phyloP scores from a whole-genome alignment of 2,888 invertebrate species.

The Agrilus cyanescens region DNA sequence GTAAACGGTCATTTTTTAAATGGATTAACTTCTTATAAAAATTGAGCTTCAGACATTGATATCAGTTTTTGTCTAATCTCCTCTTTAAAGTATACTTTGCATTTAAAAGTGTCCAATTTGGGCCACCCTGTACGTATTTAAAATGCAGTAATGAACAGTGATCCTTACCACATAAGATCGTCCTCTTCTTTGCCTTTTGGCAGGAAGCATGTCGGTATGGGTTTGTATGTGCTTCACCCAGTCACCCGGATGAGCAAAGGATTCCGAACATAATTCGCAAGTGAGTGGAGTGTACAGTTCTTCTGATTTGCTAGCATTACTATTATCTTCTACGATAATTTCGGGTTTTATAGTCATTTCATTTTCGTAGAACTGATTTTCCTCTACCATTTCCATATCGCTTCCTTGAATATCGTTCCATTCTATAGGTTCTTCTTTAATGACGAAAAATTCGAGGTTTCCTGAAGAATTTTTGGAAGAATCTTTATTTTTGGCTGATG shows the following conservation, averaged over 20 bases:
- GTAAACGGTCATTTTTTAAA: too few relatives aligned
- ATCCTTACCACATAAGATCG: slow-evolving; percentile 37
- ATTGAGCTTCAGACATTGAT: too few relatives aligned
- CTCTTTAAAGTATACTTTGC: too few relatives aligned
- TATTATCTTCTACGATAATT: slow-evolving; percentile 25
- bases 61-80: too few relatives aligned
- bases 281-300: slow-evolving; percentile 63
- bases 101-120: too few relatives aligned
- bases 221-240: slow-evolving; percentile 76
- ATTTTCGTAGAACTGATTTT: slow-evolving; percentile 51
- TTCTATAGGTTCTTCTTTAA: slow-evolving; percentile 54
- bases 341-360: slow-evolving; percentile 62
- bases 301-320: slow-evolving; percentile 34
- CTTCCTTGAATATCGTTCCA: slow-evolving; percentile 57
- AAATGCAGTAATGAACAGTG: not conserved
- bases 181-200: slow-evolving; percentile 46
- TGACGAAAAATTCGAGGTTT: slow-evolving; percentile 30
- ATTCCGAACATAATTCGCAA: slow-evolving; percentile 75
- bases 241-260: slow-evolving; percentile 68
- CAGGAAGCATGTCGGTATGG: slow-evolving; percentile 52
- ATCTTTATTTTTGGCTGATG: not conserved
- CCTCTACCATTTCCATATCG: slow-evolving; percentile 44
- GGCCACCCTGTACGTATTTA: not conserved
- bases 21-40: too few relatives aligned
- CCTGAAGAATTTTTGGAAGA: slow-evolving; percentile 10